A percentile compares a stretch with the other conserved stretches of the same genome.
These are phyloP conservation scores for Megalonaias nervosa DNA, from an alignment of 1,140 invertebrate species.

Conservation along the genomic window DNA sequence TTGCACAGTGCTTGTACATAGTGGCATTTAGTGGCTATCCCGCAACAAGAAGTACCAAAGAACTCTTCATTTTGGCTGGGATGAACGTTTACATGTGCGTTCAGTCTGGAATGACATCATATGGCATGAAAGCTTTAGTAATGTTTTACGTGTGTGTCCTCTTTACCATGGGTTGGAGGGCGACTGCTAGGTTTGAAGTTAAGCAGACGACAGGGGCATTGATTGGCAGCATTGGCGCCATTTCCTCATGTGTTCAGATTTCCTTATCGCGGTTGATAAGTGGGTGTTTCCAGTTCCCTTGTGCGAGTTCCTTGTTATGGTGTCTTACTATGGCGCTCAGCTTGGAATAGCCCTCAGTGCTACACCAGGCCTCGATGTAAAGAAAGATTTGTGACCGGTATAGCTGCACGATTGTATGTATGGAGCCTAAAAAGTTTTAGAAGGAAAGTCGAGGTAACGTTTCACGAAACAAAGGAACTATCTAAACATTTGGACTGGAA, in stretches of 20 bases:
- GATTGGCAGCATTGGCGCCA: slow-evolving; percentile 29
- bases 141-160: slow-evolving; percentile 34
- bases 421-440: no score
- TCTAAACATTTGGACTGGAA: no score
- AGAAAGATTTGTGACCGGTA: no score
- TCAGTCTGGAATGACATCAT: slow-evolving; percentile 27
- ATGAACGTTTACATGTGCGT: slow-evolving; percentile 33
- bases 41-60: slow-evolving; percentile 16
- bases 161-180: slow-evolving; percentile 30
- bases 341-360: slow-evolving; percentile 33
- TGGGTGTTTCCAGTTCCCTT: slow-evolving; percentile 34
- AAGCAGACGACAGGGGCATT: slow-evolving; percentile 24
- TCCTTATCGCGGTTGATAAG: slow-evolving; percentile 39
- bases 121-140: slow-evolving; percentile 28
- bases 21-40: slow-evolving; percentile 17
- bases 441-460: no score
- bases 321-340: slow-evolving; percentile 40
- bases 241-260: slow-evolving; percentile 38
- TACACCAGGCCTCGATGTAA: slow-evolving; percentile 8
- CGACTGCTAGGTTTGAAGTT: slow-evolving; percentile 27
- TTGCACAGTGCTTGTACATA: slow-evolving; percentile 44
- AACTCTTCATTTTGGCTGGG: slow-evolving; percentile 26
- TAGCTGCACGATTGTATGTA: no score
- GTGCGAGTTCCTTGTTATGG: slow-evolving; percentile 32
- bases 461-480: no score